Evolutionary conservation across 1,140 invertebrate species (phyloP), one percentile per base, ranked within the genome.

Genomic region (Bombus consobrinus): DNA sequence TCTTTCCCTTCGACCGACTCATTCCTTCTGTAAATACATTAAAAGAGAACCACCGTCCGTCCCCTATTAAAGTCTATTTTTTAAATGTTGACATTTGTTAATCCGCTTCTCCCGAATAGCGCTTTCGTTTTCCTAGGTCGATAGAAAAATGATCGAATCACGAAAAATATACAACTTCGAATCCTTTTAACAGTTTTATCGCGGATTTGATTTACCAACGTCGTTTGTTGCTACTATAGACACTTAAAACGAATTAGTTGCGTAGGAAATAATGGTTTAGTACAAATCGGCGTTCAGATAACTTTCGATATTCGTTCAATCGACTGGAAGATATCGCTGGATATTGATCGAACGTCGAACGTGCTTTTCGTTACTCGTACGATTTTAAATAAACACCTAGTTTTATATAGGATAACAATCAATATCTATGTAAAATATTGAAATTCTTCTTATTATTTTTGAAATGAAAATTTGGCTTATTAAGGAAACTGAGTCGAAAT

Each of bases 1-100:
- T 91, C 87, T 88, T 92, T 87, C 82, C 86, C 82, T 84, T 68
- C 43, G 66, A 68, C 34, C 43, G 71, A 74, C 87, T 85, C 80
- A 76, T 68, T 79, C 77, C 72, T 72, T 89, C 84, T 89, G 90
- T 89, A 91, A 91, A 91, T 90, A 90, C 80, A 81, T 90, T 82
- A 85, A 88, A 89, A 86, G 66, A 64, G 75, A 77, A 75, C 78
- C 78, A 13, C 59, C 41, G 22, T 18, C 57, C 39, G 18, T 39
- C 25, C 43, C 57, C 62, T 22, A 39, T 79, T 72, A 43, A 39
- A 62, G 25, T 83, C 71, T 80, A 82, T 79, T 87, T 72, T 86
- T 87, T 82, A 34, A 86, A 86, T 73, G 81, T 87, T 89, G 79
- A 83, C 87, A 62, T 62, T 89, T 80, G 81, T 76, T 89, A 81